These are phyloP conservation scores for Helicorthomorpha holstii DNA, from an alignment of 1,140 invertebrate genomes.

Conservation along the genomic window DNA sequence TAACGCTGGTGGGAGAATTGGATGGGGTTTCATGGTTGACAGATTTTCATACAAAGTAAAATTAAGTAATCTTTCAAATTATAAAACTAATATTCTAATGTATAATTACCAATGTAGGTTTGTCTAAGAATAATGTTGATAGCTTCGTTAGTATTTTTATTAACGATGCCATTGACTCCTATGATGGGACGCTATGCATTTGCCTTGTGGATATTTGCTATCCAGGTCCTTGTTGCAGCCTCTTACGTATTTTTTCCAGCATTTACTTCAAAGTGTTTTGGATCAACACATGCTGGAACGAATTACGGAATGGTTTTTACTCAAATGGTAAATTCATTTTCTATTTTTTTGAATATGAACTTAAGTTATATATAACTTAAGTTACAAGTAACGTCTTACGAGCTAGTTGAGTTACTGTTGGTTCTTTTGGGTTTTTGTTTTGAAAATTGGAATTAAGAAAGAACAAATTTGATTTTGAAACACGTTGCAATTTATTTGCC, in stretches of 20 bases:
- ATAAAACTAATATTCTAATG: not conserved
- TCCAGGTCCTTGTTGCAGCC: conserved; percentile 18
- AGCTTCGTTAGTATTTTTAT: not conserved
- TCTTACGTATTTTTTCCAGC: conserved; percentile 19
- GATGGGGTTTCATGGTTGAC: conserved; percentile 30
- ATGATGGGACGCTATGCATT: conserved; percentile 14
- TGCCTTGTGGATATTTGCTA: conserved; percentile 17
- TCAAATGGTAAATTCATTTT: conserved; percentile 16
- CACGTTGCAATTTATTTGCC: not conserved
- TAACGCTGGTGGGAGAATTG: conserved; percentile 28
- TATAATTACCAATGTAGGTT: not conserved
- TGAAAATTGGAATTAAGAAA: too few relatives aligned
- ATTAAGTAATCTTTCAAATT: not conserved
- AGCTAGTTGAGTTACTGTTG: too few relatives aligned
- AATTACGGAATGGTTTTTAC: conserved; percentile 20
- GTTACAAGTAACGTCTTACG: too few relatives aligned
- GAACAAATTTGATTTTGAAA: too few relatives aligned
- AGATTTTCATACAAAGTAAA: conserved; percentile 24
- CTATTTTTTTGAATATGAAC: too few relatives aligned
- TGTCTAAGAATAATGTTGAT: not conserved
- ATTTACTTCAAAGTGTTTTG: conserved; percentile 16
- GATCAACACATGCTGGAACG: conserved; percentile 13
- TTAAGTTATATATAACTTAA: too few relatives aligned
- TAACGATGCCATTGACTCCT: conserved; percentile 4
- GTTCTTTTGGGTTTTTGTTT: too few relatives aligned